Evolutionary conservation across 2,797 vertebrate species (phyloP).

Genomic region (Sciaenops ocellatus): DNA sequence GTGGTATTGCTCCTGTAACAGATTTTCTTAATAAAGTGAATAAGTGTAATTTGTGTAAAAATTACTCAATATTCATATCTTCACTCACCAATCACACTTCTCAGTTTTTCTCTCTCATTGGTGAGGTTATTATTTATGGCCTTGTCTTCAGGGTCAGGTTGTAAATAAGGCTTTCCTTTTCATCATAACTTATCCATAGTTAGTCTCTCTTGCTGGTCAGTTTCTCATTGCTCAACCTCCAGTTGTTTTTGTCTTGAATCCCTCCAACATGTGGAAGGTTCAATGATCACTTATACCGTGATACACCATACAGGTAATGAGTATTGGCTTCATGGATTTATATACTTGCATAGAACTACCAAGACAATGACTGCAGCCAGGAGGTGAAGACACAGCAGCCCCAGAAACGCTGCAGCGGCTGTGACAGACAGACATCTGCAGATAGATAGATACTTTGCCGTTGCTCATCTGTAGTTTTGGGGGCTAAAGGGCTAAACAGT

Average conservation of each 20-base stretch:
- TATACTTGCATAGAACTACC: conserved; percentile 24
- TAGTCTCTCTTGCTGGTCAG: background rate
- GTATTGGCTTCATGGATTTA: background rate
- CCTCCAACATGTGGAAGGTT: background rate
- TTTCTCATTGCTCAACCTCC: background rate
- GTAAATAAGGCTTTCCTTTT: too few species aligned
- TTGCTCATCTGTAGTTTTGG: conserved; percentile 4
- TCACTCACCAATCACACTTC: conserved; percentile 6
- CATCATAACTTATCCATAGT: background rate
- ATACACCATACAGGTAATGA: background rate
- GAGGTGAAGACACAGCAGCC: conserved; percentile 40
- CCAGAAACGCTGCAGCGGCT: conserved; percentile 4
- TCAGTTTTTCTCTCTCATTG: background rate
- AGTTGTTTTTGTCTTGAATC: background rate
- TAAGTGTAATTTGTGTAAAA: background rate
- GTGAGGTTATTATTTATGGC: too few species aligned
- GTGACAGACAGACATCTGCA: background rate
- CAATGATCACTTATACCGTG: background rate
- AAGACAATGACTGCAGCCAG: conserved; percentile 12
- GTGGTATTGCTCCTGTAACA: too few species aligned
- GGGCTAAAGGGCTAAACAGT: too few species aligned
- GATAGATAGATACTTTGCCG: conserved; percentile 22
- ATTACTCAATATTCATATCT: background rate
- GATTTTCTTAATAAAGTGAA: background rate
- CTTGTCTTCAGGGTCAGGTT: too few species aligned